phyloP scores from a whole-genome alignment of 2,113 vertebrate genomes.

The Rhinoderma darwinii region DNA sequence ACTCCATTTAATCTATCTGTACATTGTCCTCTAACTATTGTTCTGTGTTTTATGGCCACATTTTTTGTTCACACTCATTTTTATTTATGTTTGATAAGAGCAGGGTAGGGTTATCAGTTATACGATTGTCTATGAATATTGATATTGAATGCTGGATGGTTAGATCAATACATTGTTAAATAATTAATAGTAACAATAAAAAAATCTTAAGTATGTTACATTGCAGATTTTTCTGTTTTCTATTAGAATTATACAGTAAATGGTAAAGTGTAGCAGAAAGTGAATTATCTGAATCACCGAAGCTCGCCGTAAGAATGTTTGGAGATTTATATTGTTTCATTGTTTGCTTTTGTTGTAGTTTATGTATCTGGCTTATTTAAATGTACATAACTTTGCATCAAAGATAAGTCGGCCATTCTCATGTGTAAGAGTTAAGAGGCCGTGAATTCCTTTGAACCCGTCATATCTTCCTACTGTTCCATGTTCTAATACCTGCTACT shows the following conservation, averaged over 20 bases:
- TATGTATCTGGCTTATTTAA: conserved; percentile 53
- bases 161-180: not conserved
- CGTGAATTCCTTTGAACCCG: conserved; percentile 15
- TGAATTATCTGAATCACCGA: conserved; percentile 37
- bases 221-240: not conserved
- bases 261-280: conserved; percentile 15
- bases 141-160: not conserved
- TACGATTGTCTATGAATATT: not conserved
- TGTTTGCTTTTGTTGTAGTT: conserved; percentile 41
- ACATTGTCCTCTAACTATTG: too few relatives aligned
- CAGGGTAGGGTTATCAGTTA: not conserved
- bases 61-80: too few relatives aligned
- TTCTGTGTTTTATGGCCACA: too few relatives aligned
- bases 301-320: conserved; percentile 34
- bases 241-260: conserved; percentile 18
- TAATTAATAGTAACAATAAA: not conserved
- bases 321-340: conserved; percentile 46
- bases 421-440: not conserved
- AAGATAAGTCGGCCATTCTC: conserved; percentile 3
- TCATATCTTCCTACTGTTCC: conserved; percentile 9
- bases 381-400: conserved; percentile 52
- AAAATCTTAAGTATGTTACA: not conserved
- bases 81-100: too few relatives aligned
- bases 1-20: too few relatives aligned
- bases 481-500: conserved; percentile 13